Conservation (phyloP, 2,113 vertebrate genomes). For the Campylorhamphus procurvoides region DNA sequence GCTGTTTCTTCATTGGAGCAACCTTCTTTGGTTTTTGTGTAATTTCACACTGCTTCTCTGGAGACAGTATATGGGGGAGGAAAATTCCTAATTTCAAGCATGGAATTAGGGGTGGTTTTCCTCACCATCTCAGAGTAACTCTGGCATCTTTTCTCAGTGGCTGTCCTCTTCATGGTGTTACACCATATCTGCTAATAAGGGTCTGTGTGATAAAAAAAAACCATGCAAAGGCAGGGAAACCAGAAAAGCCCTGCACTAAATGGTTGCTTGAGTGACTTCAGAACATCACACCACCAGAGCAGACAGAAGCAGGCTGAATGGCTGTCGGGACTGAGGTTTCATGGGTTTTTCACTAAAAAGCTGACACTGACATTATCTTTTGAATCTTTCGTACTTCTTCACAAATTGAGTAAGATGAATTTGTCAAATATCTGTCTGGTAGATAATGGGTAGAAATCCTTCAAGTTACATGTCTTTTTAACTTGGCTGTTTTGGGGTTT, state of each 20-base stretch:
- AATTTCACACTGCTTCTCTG: not conserved
- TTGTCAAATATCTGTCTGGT: not conserved
- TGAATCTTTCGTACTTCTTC: not conserved
- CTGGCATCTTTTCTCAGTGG: not conserved
- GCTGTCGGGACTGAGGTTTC: accelerated
- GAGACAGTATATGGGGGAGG: not conserved
- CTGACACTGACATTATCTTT: not conserved
- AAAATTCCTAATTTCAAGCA: not conserved
- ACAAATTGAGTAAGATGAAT: not conserved
- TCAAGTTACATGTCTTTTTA: not conserved
- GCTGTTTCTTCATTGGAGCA: not conserved
- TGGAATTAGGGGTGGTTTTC: not conserved
- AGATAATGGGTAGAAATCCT: not conserved
- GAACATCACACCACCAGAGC: not conserved
- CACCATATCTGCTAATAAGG: not conserved
- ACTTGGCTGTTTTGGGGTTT: not conserved
- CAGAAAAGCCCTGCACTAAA: not conserved
- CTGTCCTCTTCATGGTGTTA: not conserved
- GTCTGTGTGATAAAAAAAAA: not conserved
- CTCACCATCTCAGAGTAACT: not conserved
- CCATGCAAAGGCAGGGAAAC: accelerated
- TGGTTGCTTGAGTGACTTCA: accelerated
- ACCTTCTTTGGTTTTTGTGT: not conserved
- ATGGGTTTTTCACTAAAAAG: not conserved
- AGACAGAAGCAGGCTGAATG: not conserved